These are phyloP conservation scores for Caerostris darwini DNA, from an alignment of 1,140 invertebrate genomes.

Conservation along the genomic window DNA sequence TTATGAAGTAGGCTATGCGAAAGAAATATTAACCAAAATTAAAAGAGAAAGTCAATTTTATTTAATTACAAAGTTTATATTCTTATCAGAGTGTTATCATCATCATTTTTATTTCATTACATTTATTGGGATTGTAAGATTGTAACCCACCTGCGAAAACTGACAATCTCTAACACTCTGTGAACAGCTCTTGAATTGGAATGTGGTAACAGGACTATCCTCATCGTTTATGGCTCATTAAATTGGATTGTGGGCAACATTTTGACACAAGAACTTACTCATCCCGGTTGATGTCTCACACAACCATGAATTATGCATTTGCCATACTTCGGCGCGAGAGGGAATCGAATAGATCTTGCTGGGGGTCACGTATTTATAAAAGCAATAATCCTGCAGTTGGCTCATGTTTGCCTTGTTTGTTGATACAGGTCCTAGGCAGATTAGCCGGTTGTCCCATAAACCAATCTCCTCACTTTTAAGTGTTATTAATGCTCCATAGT, in stretches of 20 bases:
- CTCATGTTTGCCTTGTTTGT: conserved; percentile 30
- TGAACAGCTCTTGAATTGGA: background rate
- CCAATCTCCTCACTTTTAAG: conserved; percentile 23
- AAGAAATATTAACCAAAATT: no score
- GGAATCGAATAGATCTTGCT: background rate
- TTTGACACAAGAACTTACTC: conserved; percentile 25
- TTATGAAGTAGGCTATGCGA: no score
- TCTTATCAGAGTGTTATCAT: no score
- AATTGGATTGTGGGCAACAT: conserved; percentile 49
- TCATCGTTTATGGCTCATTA: conserved; percentile 57
- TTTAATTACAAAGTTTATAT: no score
- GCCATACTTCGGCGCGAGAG: background rate
- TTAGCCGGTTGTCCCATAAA: conserved; percentile 45
- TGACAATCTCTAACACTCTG: conserved; percentile 27
- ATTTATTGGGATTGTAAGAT: conserved; percentile 6
- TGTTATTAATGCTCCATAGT: conserved; percentile 38
- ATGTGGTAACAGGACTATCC: background rate
- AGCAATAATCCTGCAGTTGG: conserved; percentile 47
- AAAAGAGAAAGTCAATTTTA: no score
- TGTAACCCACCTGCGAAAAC: conserved; percentile 1
- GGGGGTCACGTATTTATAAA: conserved; percentile 33
- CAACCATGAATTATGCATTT: conserved; percentile 64
- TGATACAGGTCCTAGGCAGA: conserved; percentile 39
- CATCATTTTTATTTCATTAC: conserved; percentile 48
- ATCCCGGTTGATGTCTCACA: conserved; percentile 20